phyloP scores from a whole-genome alignment of 2,113 vertebrate genomes.

The Catharus minimus region DNA sequence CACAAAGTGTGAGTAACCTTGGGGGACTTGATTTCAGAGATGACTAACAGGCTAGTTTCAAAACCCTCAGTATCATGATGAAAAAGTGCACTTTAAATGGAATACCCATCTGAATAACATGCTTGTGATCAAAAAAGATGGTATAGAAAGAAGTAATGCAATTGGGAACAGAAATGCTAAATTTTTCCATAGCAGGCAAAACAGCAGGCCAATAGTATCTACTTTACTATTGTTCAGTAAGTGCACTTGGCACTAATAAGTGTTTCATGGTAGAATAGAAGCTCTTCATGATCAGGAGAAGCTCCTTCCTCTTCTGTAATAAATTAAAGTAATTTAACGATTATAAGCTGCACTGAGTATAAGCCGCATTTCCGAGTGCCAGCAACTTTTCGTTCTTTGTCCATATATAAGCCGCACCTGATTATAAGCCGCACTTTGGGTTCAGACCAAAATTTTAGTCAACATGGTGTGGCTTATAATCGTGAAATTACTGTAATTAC shows the following conservation, averaged over 20 bases:
- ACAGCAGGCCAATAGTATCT: background rate
- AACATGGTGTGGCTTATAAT: too few species aligned
- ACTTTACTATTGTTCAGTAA: background rate
- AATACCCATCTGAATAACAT: background rate
- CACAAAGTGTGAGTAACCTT: background rate
- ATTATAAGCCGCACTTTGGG: too few species aligned
- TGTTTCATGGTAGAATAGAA: background rate
- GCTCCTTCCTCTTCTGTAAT: background rate
- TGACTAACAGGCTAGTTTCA: background rate
- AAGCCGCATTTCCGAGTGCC: too few species aligned
- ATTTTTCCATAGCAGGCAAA: background rate
- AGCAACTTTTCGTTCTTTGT: too few species aligned
- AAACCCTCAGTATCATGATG: background rate
- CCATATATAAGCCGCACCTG: too few species aligned
- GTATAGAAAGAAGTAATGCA: background rate
- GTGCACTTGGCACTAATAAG: background rate
- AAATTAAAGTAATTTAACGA: background rate
- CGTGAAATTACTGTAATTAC: background rate
- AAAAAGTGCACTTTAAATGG: conserved; percentile 1
- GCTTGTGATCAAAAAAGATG: background rate
- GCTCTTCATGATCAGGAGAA: background rate
- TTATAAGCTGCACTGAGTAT: too few species aligned
- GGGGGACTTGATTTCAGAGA: background rate
- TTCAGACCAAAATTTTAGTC: too few species aligned
- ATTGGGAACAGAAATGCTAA: background rate